Evolutionary conservation across 2,797 vertebrate genomes (phyloP), one percentile per base, ranked within the genome.

Genomic region (Esox masquinongy): DNA sequence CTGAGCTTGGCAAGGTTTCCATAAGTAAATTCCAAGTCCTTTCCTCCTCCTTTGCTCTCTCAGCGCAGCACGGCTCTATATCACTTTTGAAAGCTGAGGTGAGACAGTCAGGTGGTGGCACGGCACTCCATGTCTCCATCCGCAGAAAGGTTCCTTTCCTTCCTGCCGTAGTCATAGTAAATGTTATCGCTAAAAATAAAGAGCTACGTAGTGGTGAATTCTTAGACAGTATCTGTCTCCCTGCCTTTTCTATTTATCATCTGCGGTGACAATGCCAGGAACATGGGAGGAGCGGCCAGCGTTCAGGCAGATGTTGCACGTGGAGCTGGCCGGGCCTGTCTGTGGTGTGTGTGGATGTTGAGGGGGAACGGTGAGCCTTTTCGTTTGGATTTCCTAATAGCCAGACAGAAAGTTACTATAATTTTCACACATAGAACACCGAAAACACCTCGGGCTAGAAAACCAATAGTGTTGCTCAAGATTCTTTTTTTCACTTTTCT

Each of bases 281-380:
- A 88, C 84, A 72, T 64, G 63, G 75, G 73, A 76, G 79, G 85
- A 86, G 85, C 77, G 17, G 87, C 86, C 88, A 90, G 80, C 88
- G 93, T 86, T 92, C 87, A 90, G 86, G 83, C 90, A 94, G 88
- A 87, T 91, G 81, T 88, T 91, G 74, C 29, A 71, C 88, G 83
- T 80, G 61, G 84, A 72, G 73, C n/a, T n/a, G n/a, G 53, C n/a
- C 2, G 53, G 53, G 53, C 53, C 53, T 3, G 5, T 2, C 39
- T 43, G 2, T 43, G 39, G 39, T 43, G n/a, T 22, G 53, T 56
- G 53, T 56, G 53, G 19, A 16, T 56, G 53, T 22, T 59, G 19
- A 16, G 19, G 74, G 56, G 61, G 72, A 83, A 78, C 77, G 82
- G 70, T 82, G 70, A 70, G 70, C 43, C 53, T 76, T 73, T 80